Conservation (phyloP, 2,113 vertebrate species). For the Tonatia bakeri region DNA sequence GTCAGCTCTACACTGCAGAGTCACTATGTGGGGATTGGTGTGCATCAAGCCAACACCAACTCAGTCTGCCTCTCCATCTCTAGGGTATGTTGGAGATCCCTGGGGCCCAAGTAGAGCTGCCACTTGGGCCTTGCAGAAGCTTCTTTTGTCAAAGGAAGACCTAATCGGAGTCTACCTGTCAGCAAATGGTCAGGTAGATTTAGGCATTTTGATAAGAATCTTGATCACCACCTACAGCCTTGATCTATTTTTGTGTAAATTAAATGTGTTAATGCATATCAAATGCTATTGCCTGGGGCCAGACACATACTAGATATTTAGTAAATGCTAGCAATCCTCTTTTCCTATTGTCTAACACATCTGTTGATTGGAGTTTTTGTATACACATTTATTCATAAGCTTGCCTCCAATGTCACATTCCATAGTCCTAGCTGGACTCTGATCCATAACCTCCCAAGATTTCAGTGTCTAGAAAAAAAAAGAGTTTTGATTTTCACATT, state of each 20-base stretch:
- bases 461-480: not conserved
- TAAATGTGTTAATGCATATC: slow-evolving; percentile 2
- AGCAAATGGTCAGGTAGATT: not conserved
- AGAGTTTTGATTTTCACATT: not conserved
- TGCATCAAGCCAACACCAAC: not conserved
- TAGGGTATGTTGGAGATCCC: not conserved
- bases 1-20: fast-evolving
- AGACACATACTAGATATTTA: slow-evolving; percentile 17
- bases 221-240: not conserved
- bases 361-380: not conserved
- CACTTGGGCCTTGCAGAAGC: not conserved
- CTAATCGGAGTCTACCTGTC: not conserved
- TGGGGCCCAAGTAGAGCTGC: not conserved
- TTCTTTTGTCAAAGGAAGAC: not conserved
- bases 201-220: not conserved
- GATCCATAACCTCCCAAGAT: not conserved
- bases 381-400: not conserved
- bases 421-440: not conserved
- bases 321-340: not conserved
- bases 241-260: not conserved
- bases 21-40: not conserved
- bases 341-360: slow-evolving; percentile 20
- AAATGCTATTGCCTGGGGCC: not conserved
- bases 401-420: not conserved
- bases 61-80: not conserved